phyloP scores from a whole-genome alignment of 2,797 vertebrate species.

The Anguilla obscura region DNA sequence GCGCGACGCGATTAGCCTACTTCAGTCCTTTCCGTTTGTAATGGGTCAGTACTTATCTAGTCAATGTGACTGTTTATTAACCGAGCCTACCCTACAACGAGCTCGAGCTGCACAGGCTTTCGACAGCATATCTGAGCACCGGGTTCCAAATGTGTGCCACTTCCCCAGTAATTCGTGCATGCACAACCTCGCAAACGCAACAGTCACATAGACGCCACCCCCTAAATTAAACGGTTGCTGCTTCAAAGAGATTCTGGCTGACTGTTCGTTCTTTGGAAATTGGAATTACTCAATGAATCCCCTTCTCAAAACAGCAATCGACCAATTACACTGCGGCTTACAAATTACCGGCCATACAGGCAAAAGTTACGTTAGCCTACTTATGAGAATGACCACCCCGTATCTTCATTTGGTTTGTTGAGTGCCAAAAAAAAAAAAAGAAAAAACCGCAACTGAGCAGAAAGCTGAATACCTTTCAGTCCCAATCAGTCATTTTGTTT shows the following conservation, averaged over 20 bases:
- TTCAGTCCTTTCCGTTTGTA: background rate
- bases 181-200: background rate
- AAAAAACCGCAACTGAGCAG: no score
- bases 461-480: no score
- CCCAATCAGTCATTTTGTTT: no score
- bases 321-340: background rate
- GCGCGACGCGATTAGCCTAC: background rate
- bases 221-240: background rate
- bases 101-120: background rate
- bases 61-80: background rate
- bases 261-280: background rate
- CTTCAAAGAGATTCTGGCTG: background rate
- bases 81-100: background rate
- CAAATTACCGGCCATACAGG: background rate
- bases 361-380: no score
- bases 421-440: no score
- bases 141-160: background rate
- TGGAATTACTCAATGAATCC: background rate
- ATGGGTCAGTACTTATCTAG: background rate
- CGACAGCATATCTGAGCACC: conserved; percentile 9
- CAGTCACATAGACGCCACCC: background rate
- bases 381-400: no score
- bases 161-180: background rate
- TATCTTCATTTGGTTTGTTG: no score
- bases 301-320: background rate